These are phyloP conservation scores for Gouania willdenowi DNA, from an alignment of 2,797 vertebrate genomes.

Conservation along the genomic window DNA sequence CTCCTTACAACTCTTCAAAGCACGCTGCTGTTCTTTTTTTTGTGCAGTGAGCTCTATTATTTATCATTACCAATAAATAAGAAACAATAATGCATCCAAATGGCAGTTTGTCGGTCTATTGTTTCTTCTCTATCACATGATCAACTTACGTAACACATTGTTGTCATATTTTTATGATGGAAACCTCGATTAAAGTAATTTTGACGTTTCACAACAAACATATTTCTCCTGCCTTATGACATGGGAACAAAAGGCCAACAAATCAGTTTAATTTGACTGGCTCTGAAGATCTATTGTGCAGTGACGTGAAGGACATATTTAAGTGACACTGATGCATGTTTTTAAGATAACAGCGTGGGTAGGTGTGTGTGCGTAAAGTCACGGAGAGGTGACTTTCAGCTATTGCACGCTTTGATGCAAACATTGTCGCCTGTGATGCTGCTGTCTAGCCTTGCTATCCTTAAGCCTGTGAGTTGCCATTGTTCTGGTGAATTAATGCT, in stretches of 20 bases:
- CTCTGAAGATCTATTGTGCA: background rate
- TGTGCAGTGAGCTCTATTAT: too few species aligned
- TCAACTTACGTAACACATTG: too few species aligned
- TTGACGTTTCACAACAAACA: too few species aligned
- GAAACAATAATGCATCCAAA: too few species aligned
- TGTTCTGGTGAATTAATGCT: background rate
- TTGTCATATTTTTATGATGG: too few species aligned
- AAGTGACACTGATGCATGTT: conserved; percentile 18
- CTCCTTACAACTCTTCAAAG: too few species aligned
- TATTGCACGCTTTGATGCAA: background rate
- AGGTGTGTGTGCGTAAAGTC: conserved; percentile 38
- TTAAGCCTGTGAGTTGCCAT: too few species aligned
- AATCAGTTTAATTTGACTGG: background rate
- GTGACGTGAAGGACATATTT: conserved; percentile 30
- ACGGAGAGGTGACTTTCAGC: conserved; percentile 5
- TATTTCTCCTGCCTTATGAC: background rate
- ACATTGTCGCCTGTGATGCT: background rate
- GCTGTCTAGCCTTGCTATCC: background rate
- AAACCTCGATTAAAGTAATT: too few species aligned
- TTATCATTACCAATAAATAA: too few species aligned
- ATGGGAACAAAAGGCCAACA: background rate
- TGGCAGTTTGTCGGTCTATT: too few species aligned
- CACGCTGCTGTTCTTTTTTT: too few species aligned
- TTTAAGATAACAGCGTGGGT: conserved; percentile 4
- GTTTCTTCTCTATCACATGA: too few species aligned